Evolutionary conservation across 2,113 vertebrate species (phyloP).

Genomic region (Scortum barcoo): DNA sequence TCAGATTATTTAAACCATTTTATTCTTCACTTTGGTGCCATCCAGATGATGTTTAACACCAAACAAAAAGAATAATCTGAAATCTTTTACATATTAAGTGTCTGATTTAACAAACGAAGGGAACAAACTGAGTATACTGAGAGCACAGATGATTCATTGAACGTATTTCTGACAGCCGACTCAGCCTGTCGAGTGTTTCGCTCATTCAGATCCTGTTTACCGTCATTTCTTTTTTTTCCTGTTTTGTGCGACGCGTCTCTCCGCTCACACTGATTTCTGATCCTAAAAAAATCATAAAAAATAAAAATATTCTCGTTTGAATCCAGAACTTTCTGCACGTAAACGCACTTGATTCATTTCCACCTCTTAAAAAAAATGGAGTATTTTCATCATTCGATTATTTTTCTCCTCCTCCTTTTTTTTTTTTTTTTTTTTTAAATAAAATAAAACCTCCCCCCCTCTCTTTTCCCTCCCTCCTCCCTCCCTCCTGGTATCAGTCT

Average conservation of each 20-base stretch:
- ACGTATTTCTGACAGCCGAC: too few relatives aligned
- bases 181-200: background rate
- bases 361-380: background rate
- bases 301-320: background rate
- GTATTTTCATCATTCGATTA: conserved; percentile 4
- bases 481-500: conserved; percentile 77
- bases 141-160: background rate
- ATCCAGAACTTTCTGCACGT: background rate
- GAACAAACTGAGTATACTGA: background rate
- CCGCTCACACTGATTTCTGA: background rate
- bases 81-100: background rate
- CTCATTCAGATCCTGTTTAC: background rate
- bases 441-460: background rate
- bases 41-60: background rate
- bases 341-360: conserved; percentile 13
- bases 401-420: background rate
- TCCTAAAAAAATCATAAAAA: background rate
- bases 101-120: background rate
- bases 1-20: background rate
- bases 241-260: background rate
- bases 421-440: conserved; percentile 1
- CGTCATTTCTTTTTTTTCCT: background rate
- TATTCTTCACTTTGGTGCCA: background rate
- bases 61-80: background rate
- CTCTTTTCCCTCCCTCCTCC: conserved; percentile 7